These are phyloP conservation scores for Hipposideros larvatus DNA, from an alignment of 2,797 vertebrate genomes.

Conservation along the genomic window DNA sequence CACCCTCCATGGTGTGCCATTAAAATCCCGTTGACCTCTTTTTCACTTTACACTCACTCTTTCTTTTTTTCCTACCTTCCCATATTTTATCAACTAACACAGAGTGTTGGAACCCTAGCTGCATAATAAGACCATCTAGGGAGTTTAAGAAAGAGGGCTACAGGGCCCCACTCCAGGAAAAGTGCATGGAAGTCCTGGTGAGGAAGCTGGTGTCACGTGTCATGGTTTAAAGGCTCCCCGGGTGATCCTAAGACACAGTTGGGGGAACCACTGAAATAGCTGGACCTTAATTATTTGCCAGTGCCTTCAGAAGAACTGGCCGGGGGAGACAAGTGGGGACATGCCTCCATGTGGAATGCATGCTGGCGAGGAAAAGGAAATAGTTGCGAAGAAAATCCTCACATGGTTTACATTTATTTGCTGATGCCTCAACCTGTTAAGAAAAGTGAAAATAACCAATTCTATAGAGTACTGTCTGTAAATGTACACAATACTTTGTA, in stretches of 20 bases:
- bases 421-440: too few species aligned
- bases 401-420: fast-evolving
- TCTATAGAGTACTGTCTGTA: fast-evolving
- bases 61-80: too few species aligned
- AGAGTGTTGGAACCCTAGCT: too few species aligned
- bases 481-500: fast-evolving
- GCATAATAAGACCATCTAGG: not conserved
- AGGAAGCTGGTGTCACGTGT: fast-evolving
- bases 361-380: not conserved
- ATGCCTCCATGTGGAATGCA: fast-evolving
- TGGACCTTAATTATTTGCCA: fast-evolving
- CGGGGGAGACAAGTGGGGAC: fast-evolving
- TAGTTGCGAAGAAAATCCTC: too few species aligned
- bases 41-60: not conserved
- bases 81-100: not conserved
- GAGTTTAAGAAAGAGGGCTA: fast-evolving
- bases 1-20: not conserved
- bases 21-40: not conserved
- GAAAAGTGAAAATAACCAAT: fast-evolving
- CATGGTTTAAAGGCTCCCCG: not conserved
- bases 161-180: fast-evolving
- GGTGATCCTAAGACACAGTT: fast-evolving
- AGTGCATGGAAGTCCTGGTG: fast-evolving
- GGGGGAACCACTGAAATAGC: fast-evolving
- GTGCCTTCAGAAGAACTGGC: not conserved